A percentile compares a stretch with the other conserved stretches of the same genome.
Conservation (phyloP, 2,888 invertebrate species). For the Vesta saturnalis region DNA sequence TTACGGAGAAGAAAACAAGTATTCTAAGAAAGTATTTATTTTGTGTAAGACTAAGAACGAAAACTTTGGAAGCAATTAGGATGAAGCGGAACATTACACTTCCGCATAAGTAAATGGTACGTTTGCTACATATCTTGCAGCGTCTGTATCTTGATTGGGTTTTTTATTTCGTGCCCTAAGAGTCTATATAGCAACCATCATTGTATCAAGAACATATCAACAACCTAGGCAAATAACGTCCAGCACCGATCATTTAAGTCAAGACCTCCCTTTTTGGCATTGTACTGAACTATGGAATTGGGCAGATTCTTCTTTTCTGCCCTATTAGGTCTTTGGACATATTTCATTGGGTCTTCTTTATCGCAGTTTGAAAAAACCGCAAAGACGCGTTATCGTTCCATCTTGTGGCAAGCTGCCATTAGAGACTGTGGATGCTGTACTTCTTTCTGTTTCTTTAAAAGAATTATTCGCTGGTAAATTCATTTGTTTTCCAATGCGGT, state of each 20-base stretch:
- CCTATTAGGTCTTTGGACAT: not conserved
- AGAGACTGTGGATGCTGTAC: too few relatives aligned
- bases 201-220: conserved; percentile 11
- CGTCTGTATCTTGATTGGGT: not conserved
- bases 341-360: not conserved
- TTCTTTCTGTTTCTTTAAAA: too few relatives aligned
- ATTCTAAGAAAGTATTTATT: too few relatives aligned
- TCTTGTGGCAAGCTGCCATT: not conserved
- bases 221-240: conserved; percentile 10
- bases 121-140: not conserved
- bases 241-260: conserved; percentile 22
- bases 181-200: not conserved
- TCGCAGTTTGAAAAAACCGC: not conserved
- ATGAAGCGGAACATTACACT: not conserved
- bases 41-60: too few relatives aligned
- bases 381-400: not conserved
- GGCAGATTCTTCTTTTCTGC: conserved; percentile 6
- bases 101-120: not conserved
- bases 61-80: too few relatives aligned
- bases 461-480: too few relatives aligned
- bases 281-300: not conserved
- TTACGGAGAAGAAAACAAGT: too few relatives aligned
- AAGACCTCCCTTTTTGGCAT: not conserved
- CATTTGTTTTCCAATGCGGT: not conserved
- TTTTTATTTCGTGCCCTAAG: not conserved